Conservation (phyloP, 2,797 vertebrate species). For the Leuciscus waleckii region DNA sequence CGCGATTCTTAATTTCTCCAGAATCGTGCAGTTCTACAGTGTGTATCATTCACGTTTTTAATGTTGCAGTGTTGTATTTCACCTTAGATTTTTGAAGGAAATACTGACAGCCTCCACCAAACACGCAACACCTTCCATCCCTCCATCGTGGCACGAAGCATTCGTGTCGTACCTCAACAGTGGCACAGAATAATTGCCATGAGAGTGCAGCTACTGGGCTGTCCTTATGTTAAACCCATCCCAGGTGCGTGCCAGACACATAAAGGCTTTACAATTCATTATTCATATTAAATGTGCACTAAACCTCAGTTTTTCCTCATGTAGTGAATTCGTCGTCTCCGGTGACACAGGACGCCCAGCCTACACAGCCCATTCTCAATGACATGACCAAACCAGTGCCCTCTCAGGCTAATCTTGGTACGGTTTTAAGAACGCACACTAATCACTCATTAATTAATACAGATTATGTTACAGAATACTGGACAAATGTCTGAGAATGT, state of each 20-base stretch:
- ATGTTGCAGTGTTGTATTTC: conserved; percentile 2
- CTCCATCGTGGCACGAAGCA: conserved; percentile 76
- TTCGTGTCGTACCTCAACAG: conserved; percentile 79
- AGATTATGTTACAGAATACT: background rate
- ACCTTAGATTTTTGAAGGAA: conserved; percentile 81
- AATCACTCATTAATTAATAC: background rate
- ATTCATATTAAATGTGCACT: background rate
- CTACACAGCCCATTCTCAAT: conserved; percentile 28
- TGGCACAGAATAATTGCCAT: conserved; percentile 81
- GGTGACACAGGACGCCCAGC: conserved; percentile 40
- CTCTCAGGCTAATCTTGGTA: conserved; percentile 62
- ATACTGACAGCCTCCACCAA: conserved; percentile 76
- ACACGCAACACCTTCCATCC: conserved; percentile 83
- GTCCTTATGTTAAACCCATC: conserved; percentile 59
- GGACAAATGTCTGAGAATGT: background rate
- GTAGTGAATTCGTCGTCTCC: conserved; percentile 36
- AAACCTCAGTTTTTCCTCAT: background rate
- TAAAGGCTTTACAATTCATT: background rate
- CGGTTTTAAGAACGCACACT: background rate
- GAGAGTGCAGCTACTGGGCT: conserved; percentile 82
- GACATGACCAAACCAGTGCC: conserved; percentile 51
- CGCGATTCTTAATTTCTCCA: no score
- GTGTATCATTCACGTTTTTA: background rate
- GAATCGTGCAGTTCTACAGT: no score
- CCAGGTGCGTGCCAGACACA: conserved; percentile 42